Evolutionary conservation across 2,113 vertebrate species (phyloP).

Genomic region (Pseudorhombus dupliciocellatus): DNA sequence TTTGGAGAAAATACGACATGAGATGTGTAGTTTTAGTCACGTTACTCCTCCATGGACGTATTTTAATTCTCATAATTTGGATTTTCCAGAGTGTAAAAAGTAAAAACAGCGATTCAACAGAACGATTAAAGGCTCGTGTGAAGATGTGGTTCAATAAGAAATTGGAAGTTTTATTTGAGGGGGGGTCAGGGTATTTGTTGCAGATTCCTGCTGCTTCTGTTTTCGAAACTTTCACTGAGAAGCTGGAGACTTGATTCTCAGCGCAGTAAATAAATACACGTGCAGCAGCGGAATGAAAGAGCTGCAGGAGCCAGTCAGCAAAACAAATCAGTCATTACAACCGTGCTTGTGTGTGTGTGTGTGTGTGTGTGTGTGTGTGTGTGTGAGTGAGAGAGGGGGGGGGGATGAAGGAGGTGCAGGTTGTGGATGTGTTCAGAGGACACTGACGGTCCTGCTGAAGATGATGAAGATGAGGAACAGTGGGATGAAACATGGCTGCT

Average conservation of each 20-base stretch:
- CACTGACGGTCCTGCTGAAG: not conserved
- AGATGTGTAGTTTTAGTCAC: not conserved
- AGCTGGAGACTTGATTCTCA: not conserved
- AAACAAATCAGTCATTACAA: conserved; percentile 41
- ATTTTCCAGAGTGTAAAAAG: not conserved
- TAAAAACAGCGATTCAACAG: not conserved
- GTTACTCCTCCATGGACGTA: fast-evolving
- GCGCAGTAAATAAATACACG: conserved; percentile 55
- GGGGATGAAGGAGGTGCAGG: not conserved
- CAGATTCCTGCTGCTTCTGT: not conserved
- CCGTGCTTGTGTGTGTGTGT: conserved; percentile 12
- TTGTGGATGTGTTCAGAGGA: not conserved
- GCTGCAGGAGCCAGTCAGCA: conserved; percentile 38
- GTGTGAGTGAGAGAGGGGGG: not conserved
- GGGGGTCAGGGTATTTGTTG: fast-evolving
- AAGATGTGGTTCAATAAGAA: not conserved
- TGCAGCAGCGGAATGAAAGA: conserved; percentile 33
- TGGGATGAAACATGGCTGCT: not conserved
- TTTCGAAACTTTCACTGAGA: not conserved
- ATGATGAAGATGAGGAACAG: not conserved
- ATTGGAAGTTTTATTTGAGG: not conserved
- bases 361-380: not conserved
- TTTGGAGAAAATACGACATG: not conserved
- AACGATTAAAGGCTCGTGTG: not conserved
- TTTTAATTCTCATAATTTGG: not conserved